phyloP scores from a whole-genome alignment of 2,888 invertebrate genomes.

The Cynaeus angustus region DNA sequence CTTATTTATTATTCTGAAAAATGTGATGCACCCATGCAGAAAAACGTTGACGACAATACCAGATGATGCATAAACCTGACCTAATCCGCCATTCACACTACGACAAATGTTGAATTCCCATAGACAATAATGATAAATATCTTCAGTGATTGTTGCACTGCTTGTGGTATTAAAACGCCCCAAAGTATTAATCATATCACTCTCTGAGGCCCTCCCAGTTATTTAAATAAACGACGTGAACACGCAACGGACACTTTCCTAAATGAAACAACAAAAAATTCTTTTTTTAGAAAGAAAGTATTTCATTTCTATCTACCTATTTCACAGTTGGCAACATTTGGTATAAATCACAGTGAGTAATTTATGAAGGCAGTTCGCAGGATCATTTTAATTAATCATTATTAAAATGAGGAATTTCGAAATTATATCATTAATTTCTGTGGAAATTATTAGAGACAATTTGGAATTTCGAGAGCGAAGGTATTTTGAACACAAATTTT shows the following conservation, averaged over 20 bases:
- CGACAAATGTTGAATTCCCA: background rate
- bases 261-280: conserved; percentile 14
- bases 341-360: conserved; percentile 1
- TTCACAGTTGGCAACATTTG: background rate
- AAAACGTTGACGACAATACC: background rate
- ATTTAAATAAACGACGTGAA: conserved; percentile 26
- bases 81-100: no score
- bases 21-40: no score
- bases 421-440: conserved; percentile 30
- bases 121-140: conserved; percentile 22
- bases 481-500: conserved; percentile 12
- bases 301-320: no score
- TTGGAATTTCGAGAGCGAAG: conserved; percentile 7
- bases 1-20: no score
- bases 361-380: conserved; percentile 4
- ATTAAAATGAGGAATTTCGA: conserved; percentile 30
- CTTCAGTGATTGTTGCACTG: conserved; percentile 21
- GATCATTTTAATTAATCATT: conserved; percentile 28
- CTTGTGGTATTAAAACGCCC: conserved; percentile 10
- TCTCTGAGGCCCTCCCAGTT: conserved; percentile 8
- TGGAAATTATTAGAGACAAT: conserved; percentile 26
- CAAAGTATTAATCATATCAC: conserved; percentile 33
- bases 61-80: background rate
- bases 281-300: background rate
- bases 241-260: conserved; percentile 17